Conservation (phyloP, 1,140 invertebrate genomes). For the Leptinotarsa texana region DNA sequence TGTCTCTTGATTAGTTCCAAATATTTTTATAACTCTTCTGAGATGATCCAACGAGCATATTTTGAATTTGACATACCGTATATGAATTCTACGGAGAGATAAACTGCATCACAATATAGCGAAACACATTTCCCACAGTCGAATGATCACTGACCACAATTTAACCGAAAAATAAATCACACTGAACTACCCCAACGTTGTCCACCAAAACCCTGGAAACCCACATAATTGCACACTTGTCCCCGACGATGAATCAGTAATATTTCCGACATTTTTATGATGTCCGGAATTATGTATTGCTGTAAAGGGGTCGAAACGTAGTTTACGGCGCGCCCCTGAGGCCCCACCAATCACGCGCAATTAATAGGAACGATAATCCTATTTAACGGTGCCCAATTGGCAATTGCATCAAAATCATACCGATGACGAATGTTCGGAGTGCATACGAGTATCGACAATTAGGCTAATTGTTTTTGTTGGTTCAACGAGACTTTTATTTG, state of each 20-base stretch:
- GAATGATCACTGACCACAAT: neutral
- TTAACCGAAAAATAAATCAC: constrained; percentile 1
- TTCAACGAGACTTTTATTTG: neutral
- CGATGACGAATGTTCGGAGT: constrained; percentile 14
- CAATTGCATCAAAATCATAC: constrained; percentile 40
- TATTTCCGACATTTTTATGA: constrained; percentile 40
- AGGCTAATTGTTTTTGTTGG: neutral
- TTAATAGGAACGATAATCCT: constrained; percentile 48
- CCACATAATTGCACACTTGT: constrained; percentile 14
- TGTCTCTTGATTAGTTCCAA: no score
- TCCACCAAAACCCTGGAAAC: constrained; percentile 10
- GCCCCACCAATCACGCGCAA: constrained; percentile 42
- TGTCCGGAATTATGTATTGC: constrained; percentile 25
- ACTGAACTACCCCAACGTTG: constrained; percentile 16
- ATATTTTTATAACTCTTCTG: no score
- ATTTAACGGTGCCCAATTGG: constrained; percentile 40
- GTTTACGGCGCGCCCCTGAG: constrained; percentile 39
- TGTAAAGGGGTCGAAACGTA: constrained; percentile 24
- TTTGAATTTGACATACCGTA: no score
- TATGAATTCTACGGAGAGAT: no score
- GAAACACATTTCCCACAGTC: neutral
- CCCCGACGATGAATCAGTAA: constrained; percentile 31
- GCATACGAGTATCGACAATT: neutral
- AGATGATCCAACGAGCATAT: no score
- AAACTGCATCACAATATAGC: no score